Evolutionary conservation across 2,113 vertebrate species (phyloP).

Genomic region (Engystomops pustulosus): DNA sequence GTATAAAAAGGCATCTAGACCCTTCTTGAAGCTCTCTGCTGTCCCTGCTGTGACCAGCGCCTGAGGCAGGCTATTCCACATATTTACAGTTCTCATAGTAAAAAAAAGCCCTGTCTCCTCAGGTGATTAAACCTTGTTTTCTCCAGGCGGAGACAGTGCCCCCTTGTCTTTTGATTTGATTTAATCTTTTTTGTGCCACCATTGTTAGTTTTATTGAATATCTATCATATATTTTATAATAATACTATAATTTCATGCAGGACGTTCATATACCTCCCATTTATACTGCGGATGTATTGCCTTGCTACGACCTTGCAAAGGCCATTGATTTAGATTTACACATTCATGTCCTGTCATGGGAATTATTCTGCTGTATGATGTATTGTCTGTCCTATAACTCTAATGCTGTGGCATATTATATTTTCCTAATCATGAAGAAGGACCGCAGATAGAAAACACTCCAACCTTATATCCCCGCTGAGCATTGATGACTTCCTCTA

Average conservation of each 20-base stretch:
- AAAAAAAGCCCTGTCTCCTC: too few species aligned
- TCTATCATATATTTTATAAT: background rate
- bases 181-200: too few species aligned
- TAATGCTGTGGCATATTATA: conserved; percentile 37
- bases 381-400: conserved; percentile 40
- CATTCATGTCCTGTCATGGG: conserved; percentile 12
- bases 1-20: too few species aligned
- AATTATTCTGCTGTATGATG: conserved; percentile 9
- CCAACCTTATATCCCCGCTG: conserved; percentile 9
- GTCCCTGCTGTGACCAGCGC: too few species aligned
- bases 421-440: conserved; percentile 16
- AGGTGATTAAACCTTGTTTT: too few species aligned
- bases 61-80: too few species aligned
- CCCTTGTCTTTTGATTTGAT: too few species aligned
- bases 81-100: too few species aligned
- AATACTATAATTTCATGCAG: background rate
- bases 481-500: background rate
- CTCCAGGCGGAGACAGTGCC: too few species aligned
- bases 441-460: background rate
- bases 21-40: too few species aligned
- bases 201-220: background rate
- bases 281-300: background rate
- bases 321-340: conserved; percentile 41
- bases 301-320: conserved; percentile 37
- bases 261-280: background rate